Evolutionary conservation across 1,140 invertebrate species (phyloP).

Genomic region (Drosophila arizonae): DNA sequence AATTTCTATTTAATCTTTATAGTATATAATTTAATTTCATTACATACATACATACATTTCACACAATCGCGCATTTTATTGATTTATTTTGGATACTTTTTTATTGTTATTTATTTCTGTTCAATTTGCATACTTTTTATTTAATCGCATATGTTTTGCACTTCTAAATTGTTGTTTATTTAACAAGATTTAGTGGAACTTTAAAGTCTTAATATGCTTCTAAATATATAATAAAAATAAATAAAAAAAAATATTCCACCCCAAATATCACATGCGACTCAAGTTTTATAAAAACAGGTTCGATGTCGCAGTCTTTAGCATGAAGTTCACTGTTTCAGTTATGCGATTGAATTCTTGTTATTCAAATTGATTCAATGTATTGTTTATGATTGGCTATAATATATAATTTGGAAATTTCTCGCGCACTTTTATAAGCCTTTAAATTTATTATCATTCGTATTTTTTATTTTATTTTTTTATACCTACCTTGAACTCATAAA

Average conservation of each 20-base stretch:
- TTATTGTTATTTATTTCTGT: no score
- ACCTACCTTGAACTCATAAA: background rate
- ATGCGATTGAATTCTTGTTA: slow-evolving; percentile 25
- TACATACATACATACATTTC: no score
- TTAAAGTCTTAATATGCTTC: background rate
- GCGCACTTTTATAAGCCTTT: background rate
- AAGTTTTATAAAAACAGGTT: slow-evolving; percentile 55
- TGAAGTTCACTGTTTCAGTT: slow-evolving; percentile 25
- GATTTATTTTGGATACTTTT: no score
- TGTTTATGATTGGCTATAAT: slow-evolving; percentile 19
- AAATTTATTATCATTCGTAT: background rate
- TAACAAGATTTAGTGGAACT: background rate
- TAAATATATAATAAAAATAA: background rate
- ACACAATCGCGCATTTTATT: no score
- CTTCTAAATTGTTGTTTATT: background rate
- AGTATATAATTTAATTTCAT: no score
- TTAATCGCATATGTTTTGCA: slow-evolving; percentile 1
- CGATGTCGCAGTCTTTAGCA: slow-evolving; percentile 40
- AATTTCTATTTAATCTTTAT: no score
- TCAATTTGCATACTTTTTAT: background rate
- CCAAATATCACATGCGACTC: background rate
- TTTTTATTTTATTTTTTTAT: background rate
- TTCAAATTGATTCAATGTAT: slow-evolving; percentile 12
- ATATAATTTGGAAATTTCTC: slow-evolving; percentile 7
- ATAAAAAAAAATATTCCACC: slow-evolving; percentile 3